A percentile compares a stretch with the other conserved stretches of the same genome.
phyloP scores from a whole-genome alignment of 2,113 vertebrate species.

The Merops nubicus region DNA sequence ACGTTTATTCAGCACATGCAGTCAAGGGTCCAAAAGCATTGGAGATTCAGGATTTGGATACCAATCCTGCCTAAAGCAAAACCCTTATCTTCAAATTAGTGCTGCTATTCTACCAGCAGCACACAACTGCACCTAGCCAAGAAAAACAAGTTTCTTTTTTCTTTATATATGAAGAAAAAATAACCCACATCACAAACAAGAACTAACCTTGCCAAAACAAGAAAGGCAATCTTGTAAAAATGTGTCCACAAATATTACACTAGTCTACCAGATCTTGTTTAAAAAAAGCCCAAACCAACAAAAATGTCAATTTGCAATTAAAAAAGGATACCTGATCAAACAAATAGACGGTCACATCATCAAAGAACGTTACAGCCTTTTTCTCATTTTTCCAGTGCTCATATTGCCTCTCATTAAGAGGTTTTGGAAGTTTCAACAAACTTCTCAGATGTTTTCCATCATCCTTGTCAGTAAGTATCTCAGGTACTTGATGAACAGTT shows the following conservation, averaged over 20 bases:
- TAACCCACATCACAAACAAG: neutral
- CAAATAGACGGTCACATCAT: conserved; percentile 95
- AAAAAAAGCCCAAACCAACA: neutral
- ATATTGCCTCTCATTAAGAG: neutral
- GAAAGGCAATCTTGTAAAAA: neutral
- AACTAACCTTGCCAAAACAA: neutral
- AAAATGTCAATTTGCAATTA: neutral
- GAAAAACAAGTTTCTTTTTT: neutral
- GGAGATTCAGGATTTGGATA: neutral
- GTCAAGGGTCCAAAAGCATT: neutral
- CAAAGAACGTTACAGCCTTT: conserved; percentile 92
- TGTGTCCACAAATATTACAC: neutral
- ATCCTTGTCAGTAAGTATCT: conserved; percentile 84
- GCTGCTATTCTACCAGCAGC: neutral
- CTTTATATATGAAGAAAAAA: neutral
- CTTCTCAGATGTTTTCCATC: conserved; percentile 85
- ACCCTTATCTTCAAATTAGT: neutral
- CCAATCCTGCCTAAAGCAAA: neutral
- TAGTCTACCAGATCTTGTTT: neutral
- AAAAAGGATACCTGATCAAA: conserved; percentile 90
- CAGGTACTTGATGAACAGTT: conserved; percentile 82
- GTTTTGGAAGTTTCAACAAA: conserved; percentile 81
- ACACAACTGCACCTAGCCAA: neutral
- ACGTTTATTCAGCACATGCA: rapidly evolving
- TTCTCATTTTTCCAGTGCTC: conserved; percentile 68